Conservation (phyloP, 1,140 invertebrate species). For the Calephelis nemesis region DNA sequence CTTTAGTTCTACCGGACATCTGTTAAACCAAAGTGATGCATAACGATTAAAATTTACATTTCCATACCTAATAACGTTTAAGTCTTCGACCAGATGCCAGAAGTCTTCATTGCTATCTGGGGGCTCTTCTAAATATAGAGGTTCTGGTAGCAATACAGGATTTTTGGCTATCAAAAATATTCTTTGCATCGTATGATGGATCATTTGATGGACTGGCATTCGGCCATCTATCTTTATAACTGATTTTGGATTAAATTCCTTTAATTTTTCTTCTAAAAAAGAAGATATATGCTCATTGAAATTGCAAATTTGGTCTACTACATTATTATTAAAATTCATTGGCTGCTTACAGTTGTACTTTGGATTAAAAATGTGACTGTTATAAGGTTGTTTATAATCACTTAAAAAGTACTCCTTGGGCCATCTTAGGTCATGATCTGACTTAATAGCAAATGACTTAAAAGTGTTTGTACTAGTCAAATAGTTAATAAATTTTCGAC, state of each 20-base stretch:
- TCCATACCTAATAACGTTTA: slow-evolving; percentile 51
- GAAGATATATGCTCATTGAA: slow-evolving; percentile 62
- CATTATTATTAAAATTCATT: slow-evolving; percentile 62
- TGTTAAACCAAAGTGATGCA: slow-evolving; percentile 78
- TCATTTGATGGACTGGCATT: slow-evolving; percentile 61
- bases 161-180: slow-evolving; percentile 72
- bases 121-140: slow-evolving; percentile 55
- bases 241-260: slow-evolving; percentile 74
- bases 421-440: slow-evolving; percentile 50
- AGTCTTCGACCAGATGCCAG: slow-evolving; percentile 55
- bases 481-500: slow-evolving; percentile 70
- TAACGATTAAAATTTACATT: slow-evolving; percentile 52
- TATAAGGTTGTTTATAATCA: slow-evolving; percentile 46
- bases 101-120: slow-evolving; percentile 61
- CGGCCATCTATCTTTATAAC: slow-evolving; percentile 80
- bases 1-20: slow-evolving; percentile 81
- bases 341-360: slow-evolving; percentile 69
- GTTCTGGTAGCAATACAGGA: slow-evolving; percentile 63
- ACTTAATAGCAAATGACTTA: slow-evolving; percentile 42
- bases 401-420: slow-evolving; percentile 47
- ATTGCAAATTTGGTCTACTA: slow-evolving; percentile 67
- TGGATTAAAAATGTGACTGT: slow-evolving; percentile 49
- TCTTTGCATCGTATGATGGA: slow-evolving; percentile 67
- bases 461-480: slow-evolving; percentile 40
- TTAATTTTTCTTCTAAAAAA: slow-evolving; percentile 72